Conservation (phyloP, 2,113 vertebrate genomes). For the Tragelaphus imberbis region DNA sequence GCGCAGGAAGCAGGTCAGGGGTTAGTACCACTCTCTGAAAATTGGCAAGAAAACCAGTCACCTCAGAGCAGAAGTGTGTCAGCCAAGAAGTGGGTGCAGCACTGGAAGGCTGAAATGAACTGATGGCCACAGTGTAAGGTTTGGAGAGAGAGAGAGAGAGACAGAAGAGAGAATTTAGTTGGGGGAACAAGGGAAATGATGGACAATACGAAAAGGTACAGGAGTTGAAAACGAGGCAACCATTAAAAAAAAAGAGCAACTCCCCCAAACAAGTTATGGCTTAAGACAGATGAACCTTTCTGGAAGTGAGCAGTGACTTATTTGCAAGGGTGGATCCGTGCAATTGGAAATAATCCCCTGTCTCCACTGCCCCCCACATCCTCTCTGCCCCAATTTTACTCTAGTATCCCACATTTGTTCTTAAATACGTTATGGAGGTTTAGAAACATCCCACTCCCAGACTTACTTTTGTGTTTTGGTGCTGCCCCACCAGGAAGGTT, state of each 20-base stretch:
- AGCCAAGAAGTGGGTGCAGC: slow-evolving; percentile 87
- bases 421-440: neutral
- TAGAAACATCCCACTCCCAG: neutral
- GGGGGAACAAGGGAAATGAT: neutral
- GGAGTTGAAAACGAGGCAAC: neutral
- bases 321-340: rapidly evolving
- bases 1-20: slow-evolving; percentile 30
- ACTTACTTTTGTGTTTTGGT: neutral
- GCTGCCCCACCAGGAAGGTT: slow-evolving; percentile 64
- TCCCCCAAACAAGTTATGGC: neutral
- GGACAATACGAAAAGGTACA: neutral
- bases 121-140: slow-evolving; percentile 81
- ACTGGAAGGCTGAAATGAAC: slow-evolving; percentile 86
- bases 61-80: slow-evolving; percentile 88
- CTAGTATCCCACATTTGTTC: neutral
- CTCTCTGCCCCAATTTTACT: neutral
- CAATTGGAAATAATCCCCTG: neutral
- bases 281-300: slow-evolving; percentile 42
- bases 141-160: slow-evolving; percentile 69
- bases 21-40: slow-evolving; percentile 76
- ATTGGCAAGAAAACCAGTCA: slow-evolving; percentile 83
- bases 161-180: slow-evolving; percentile 69
- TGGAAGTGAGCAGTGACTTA: neutral
- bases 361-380: rapidly evolving
- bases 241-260: neutral